Conservation (phyloP, 2,797 vertebrate species). For the Enteromius mattozi region DNA sequence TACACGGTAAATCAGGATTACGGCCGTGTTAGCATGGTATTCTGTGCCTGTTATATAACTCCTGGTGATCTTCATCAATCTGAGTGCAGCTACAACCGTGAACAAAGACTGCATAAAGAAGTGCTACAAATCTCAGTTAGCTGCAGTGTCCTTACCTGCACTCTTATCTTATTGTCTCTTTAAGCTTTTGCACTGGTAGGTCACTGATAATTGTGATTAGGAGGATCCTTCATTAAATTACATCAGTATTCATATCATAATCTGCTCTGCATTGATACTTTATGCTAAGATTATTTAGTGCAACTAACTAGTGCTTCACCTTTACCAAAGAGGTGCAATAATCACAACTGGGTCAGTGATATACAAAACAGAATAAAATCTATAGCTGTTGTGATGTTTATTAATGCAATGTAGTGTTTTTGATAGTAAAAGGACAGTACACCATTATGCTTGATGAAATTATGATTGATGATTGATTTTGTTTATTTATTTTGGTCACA, state of each 20-base stretch:
- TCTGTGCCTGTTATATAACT: constrained; percentile 71
- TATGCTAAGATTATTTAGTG: neutral
- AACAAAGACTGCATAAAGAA: constrained; percentile 41
- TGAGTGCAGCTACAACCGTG: constrained; percentile 64
- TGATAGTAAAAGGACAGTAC: neutral
- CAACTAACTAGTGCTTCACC: neutral
- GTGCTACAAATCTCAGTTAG: neutral
- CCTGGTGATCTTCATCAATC: constrained; percentile 65
- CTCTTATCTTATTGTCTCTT: neutral
- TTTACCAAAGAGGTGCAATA: neutral
- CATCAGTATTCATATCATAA: neutral
- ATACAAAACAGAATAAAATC: neutral
- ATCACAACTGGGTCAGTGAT: neutral
- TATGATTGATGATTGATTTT: neutral
- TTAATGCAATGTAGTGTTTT: neutral
- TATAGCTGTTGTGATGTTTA: neutral
- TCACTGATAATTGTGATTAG: neutral
- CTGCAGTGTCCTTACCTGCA: constrained; percentile 22
- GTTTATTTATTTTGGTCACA: neutral
- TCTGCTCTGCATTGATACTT: neutral
- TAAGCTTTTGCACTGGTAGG: neutral
- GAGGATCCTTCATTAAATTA: neutral
- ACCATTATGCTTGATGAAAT: neutral
- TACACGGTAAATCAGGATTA: constrained; percentile 73
- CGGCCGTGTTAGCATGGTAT: constrained; percentile 62